These are phyloP conservation scores for Pteruthius melanotis DNA, from an alignment of 2,113 vertebrate genomes.

Conservation along the genomic window DNA sequence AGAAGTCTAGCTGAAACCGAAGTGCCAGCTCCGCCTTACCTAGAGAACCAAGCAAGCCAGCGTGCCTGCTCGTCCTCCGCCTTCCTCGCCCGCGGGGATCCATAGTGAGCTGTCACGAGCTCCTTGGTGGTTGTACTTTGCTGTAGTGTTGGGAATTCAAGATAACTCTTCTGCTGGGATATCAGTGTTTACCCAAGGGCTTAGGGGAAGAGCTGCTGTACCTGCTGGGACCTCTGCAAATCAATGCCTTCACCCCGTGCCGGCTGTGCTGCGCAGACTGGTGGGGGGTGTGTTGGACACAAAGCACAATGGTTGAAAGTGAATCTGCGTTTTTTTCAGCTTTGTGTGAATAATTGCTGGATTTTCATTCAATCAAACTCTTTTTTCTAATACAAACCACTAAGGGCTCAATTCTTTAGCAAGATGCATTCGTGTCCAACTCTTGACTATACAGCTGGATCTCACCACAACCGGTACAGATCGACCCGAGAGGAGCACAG, in stretches of 20 bases:
- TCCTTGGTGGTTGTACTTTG: conserved; percentile 1
- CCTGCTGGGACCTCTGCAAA: conserved; percentile 67
- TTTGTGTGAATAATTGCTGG: conserved; percentile 73
- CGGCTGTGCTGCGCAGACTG: conserved; percentile 25
- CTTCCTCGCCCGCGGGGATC: neutral
- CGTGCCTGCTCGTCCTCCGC: conserved; percentile 38
- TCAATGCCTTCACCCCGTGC: conserved; percentile 69
- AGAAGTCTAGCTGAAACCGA: conserved; percentile 34
- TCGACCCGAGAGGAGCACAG: neutral
- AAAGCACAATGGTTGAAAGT: conserved; percentile 74
- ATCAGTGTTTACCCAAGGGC: conserved; percentile 62
- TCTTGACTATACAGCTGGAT: conserved; percentile 65
- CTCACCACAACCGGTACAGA: conserved; percentile 27
- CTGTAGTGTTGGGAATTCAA: conserved; percentile 39
- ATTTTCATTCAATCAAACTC: conserved; percentile 65
- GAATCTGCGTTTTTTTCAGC: conserved; percentile 47
- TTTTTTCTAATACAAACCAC: conserved; percentile 74
- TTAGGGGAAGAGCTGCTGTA: conserved; percentile 63
- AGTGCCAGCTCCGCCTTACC: conserved; percentile 62
- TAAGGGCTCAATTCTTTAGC: conserved; percentile 81
- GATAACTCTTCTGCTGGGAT: conserved; percentile 19
- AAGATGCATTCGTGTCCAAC: conserved; percentile 69
- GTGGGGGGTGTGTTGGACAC: conserved; percentile 63
- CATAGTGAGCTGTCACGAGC: neutral
- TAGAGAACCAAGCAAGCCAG: conserved; percentile 31